A percentile compares a stretch with the other conserved stretches of the same genome.
Evolutionary conservation across 2,888 invertebrate genomes (phyloP).

Genomic region (Amaurobius ferox): DNA sequence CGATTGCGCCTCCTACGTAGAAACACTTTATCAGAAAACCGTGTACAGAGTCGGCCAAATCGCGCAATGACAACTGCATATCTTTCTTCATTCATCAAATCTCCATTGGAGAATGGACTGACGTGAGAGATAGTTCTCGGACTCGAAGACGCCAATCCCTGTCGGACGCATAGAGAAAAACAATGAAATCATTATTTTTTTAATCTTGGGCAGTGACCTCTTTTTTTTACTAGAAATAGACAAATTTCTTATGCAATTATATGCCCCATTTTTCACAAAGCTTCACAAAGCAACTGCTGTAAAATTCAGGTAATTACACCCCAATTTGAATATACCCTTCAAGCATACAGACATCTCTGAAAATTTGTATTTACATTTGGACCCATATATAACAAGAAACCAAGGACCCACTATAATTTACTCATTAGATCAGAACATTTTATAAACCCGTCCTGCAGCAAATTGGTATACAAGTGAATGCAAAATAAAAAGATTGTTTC

Average conservation of each 20-base stretch:
- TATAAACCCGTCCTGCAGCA: too few relatives aligned
- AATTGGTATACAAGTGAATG: too few relatives aligned
- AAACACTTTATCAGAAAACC: not conserved
- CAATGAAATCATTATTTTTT: not conserved
- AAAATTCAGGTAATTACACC: too few relatives aligned
- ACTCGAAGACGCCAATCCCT: not conserved
- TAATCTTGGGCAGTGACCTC: not conserved
- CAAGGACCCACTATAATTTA: too few relatives aligned
- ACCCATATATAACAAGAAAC: too few relatives aligned
- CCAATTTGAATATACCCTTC: too few relatives aligned
- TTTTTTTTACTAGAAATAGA: not conserved
- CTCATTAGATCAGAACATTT: too few relatives aligned
- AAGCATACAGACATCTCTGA: too few relatives aligned
- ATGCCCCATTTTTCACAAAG: too few relatives aligned
- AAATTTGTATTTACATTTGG: too few relatives aligned
- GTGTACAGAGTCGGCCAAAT: slow-evolving; percentile 31
- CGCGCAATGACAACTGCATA: slow-evolving; percentile 59
- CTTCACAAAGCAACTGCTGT: too few relatives aligned
- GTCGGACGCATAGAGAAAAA: not conserved
- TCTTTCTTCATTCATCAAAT: slow-evolving; percentile 57
- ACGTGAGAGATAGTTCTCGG: not conserved
- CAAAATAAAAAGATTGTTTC: too few relatives aligned
- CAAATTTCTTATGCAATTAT: not conserved
- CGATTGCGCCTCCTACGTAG: slow-evolving; percentile 9
- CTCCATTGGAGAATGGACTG: slow-evolving; percentile 24